These are phyloP conservation scores for Thalassoma bifasciatum DNA, from an alignment of 2,113 vertebrate genomes.

Conservation along the genomic window DNA sequence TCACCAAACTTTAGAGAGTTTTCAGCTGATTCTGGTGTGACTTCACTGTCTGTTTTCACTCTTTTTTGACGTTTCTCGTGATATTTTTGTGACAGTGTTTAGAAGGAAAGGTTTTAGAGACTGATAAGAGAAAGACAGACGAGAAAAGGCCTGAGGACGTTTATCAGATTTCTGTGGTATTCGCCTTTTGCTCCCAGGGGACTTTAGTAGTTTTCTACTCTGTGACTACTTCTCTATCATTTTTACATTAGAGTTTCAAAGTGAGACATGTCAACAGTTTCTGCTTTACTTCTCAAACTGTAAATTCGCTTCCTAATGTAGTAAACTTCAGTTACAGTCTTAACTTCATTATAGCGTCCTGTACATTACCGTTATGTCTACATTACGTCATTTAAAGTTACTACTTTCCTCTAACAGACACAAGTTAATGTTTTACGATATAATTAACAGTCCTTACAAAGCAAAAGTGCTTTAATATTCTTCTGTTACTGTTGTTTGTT, in stretches of 20 bases:
- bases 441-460: too few species aligned
- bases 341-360: not conserved
- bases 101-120: not conserved
- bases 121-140: not conserved
- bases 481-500: too few species aligned
- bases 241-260: not conserved
- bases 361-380: not conserved
- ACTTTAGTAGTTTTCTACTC: not conserved
- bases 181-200: not conserved
- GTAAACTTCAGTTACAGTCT: not conserved
- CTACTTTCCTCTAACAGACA: too few species aligned
- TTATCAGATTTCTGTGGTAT: not conserved
- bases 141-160: slow-evolving; percentile 6
- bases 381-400: too few species aligned
- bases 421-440: too few species aligned
- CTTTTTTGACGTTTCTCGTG: rapidly evolving
- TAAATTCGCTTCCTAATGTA: not conserved
- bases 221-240: not conserved
- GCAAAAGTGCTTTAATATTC: too few species aligned
- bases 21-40: not conserved
- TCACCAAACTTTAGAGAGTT: not conserved
- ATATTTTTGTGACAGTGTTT: not conserved
- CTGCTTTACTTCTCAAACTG: not conserved
- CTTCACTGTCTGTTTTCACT: not conserved
- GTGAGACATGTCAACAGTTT: not conserved